phyloP scores from a whole-genome alignment of 1,140 invertebrate species.

The Trachymyrmex septentrionalis region DNA sequence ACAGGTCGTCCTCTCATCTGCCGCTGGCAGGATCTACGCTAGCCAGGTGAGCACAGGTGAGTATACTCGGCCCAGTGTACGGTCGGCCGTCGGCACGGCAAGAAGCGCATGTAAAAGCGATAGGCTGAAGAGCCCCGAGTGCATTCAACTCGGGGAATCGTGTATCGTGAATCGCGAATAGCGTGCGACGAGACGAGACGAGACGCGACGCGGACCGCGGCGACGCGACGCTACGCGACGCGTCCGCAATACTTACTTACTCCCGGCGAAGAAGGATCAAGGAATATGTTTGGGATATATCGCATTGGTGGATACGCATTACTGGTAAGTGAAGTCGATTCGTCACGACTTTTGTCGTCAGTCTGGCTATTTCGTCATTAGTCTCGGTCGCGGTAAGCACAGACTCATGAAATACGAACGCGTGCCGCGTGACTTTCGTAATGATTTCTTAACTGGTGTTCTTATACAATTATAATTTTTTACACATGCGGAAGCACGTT shows the following conservation, averaged over 20 bases:
- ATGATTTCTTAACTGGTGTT: conserved; percentile 7
- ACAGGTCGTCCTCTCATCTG: conserved; percentile 70
- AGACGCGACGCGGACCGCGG: not conserved
- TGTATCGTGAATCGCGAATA: conserved; percentile 49
- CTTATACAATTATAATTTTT: not conserved
- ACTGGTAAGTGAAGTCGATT: conserved; percentile 42
- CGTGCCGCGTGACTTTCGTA: conserved; percentile 6
- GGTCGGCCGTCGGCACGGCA: conserved; percentile 68
- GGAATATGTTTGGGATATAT: conserved; percentile 39
- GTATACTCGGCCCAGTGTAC: conserved; percentile 70
- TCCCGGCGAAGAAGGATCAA: not conserved
- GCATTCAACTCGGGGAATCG: conserved; percentile 71
- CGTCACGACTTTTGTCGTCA: not conserved
- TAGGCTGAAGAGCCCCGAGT: conserved; percentile 60
- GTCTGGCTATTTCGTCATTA: conserved; percentile 9
- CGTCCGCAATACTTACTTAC: conserved; percentile 8
- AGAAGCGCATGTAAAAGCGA: conserved; percentile 49
- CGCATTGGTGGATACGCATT: conserved; percentile 27
- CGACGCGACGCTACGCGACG: conserved; percentile 16
- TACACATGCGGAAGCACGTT: not conserved
- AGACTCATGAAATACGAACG: conserved; percentile 17
- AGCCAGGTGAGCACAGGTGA: conserved; percentile 71
- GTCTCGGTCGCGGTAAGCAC: not conserved
- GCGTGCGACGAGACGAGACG: conserved; percentile 45
- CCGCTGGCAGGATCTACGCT: conserved; percentile 66